Base-by-base conservation (phyloP, 2,888 invertebrate species). In the Alloplasta piceator region DNA sequence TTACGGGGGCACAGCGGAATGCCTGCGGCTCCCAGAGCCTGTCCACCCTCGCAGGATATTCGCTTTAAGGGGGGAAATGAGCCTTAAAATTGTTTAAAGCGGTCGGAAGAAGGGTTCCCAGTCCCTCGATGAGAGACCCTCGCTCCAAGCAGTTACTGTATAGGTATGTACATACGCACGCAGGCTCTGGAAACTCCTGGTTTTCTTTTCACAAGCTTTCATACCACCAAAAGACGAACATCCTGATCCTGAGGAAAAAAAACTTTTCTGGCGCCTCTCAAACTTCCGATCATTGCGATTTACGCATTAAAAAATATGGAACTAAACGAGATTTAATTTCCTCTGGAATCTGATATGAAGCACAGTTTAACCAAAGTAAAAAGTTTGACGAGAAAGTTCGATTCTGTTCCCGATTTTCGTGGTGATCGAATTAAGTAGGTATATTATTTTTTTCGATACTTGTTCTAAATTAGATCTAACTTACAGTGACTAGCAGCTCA, bases 31-130 rank as follows among this genome's bases (percentile, higher is more conserved):
- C 80, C 64, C 66, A 61, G 84, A 81, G 77, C 80, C 74, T 75
- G 82, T 86, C 68, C 80, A 84, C 85, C 87, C 86, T 84, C 85
- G 78, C 85, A 87, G 91, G 91, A 91, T 90, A 90, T 91, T 91
- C 91, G 90, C 91, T 91, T 90, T 91, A 91, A 91, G 87, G 87
- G 91, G 89, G 90, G 91, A 92, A 92, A 92, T 92, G 92, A 92
- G 91, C 91, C 92, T 91, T 91, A 92, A 92, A 92, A 92, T 92
- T 92, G 92, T 92, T 92, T 92, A 92, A 92, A 92, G 89, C 91
- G 90, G 81, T 89, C 87, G 91, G 89, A 90, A 90, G 86, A 68
- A 89, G 89, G 89, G 84, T 84, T 76, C 56, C 74, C 77, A 71
- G 55, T 64, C 80, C 78, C 82, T 78, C 77, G 73, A 75, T 50